Conservation (phyloP, 1,140 invertebrate genomes). For the Wasmannia auropunctata region DNA sequence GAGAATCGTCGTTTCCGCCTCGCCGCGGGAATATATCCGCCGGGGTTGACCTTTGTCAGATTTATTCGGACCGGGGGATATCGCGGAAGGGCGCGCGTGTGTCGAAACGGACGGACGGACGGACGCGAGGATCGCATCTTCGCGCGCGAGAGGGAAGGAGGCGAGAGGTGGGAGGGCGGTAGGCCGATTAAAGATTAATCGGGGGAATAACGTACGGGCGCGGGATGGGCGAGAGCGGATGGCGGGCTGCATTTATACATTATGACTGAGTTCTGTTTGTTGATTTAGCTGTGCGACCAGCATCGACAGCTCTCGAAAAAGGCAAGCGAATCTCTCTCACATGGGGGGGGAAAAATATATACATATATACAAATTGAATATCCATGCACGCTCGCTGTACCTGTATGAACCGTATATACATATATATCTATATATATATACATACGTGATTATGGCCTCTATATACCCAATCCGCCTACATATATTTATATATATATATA, state of each 20-base stretch:
- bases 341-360: conserved; percentile 23
- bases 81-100: neutral
- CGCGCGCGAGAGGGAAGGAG: neutral
- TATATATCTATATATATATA: conserved; percentile 65
- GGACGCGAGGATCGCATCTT: neutral
- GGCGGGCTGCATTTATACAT: conserved; percentile 52
- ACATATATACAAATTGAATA: conserved; percentile 63
- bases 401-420: conserved; percentile 80
- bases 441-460: conserved; percentile 64
- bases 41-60: neutral
- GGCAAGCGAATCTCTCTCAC: conserved; percentile 52
- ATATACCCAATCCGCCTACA: conserved; percentile 66
- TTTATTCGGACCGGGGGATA: conserved; percentile 1
- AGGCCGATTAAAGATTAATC: conserved; percentile 41
- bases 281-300: conserved; percentile 50
- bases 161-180: neutral
- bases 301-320: conserved; percentile 34
- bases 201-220: conserved; percentile 25
- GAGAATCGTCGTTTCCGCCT: neutral
- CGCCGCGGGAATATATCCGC: neutral
- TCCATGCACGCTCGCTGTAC: conserved; percentile 83
- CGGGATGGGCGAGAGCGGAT: neutral
- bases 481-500: conserved; percentile 60
- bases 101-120: neutral
- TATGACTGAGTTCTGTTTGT: conserved; percentile 56